Evolutionary conservation across 1,140 invertebrate species (phyloP), one percentile per base, ranked within the genome.

Genomic region (Halictus rubicundus): DNA sequence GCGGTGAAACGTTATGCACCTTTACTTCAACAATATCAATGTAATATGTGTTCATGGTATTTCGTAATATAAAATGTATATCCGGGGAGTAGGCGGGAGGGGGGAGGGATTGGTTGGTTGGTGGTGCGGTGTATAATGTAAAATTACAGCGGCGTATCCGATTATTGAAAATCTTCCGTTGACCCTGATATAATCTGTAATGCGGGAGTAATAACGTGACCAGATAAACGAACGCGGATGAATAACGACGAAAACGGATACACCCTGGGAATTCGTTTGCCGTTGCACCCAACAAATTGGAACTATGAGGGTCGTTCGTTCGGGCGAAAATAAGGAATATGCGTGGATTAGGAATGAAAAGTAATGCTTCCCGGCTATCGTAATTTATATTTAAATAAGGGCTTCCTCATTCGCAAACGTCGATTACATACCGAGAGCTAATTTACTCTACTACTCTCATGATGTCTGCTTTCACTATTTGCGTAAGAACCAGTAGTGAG

Each of bases 121-220:
- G 32, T 1, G 2, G 32, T 32, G 21, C 49, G 16, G 16, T 54
- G 49, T n/a, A n/a, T 57, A 57, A 57, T 4, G n/a, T n/a, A n/a
- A n/a, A 57, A 57, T 57, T 57, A n/a, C 54, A 57, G 19, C 54
- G 21, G 54, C n/a, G 54, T n/a, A 21, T n/a, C 21, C 54, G 21
- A 57, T n/a, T 57, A 57, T 57, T 57, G 54, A 57, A 57, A 57
- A 57, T 57, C 54, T 57, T 57, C 54, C 54, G 54, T n/a, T 9
- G 54, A 57, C 54, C 54, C 54, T 57, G 54, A 57, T 57, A n/a
- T 57, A n/a, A 57, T 57, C 54, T n/a, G 54, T n/a, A n/a, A n/a
- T n/a, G 54, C n/a, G 54, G 54, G 21, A 57, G 54, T 57, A 57
- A 57, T 57, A 57, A 57, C 54, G 54, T 21, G 54, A 9, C 21